phyloP scores from a whole-genome alignment of 2,113 vertebrate genomes.

The Notarius quadriscutis region DNA sequence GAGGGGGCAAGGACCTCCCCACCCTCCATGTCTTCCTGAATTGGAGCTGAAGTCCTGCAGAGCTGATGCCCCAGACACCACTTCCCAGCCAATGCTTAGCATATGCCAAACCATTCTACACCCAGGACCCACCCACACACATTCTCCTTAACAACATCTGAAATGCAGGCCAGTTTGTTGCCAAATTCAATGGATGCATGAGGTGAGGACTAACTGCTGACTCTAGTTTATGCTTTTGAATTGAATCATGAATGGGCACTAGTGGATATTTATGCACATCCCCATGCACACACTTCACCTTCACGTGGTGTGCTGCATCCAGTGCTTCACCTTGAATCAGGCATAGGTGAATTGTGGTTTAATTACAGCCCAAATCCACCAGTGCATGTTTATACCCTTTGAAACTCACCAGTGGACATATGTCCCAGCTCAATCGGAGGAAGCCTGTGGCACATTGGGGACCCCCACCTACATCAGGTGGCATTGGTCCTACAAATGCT shows the following conservation, averaged over 20 bases:
- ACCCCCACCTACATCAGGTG: not conserved
- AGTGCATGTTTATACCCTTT: not conserved
- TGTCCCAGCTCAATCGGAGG: not conserved
- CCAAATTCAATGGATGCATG: not conserved
- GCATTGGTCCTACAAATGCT: not conserved
- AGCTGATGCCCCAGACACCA: too few relatives aligned
- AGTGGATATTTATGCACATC: not conserved
- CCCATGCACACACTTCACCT: not conserved
- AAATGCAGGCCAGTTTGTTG: not conserved
- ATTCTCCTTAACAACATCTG: not conserved
- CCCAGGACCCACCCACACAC: not conserved
- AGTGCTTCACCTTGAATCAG: not conserved
- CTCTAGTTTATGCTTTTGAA: not conserved
- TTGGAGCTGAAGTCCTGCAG: too few relatives aligned
- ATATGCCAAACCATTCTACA: not conserved
- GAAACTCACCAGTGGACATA: not conserved
- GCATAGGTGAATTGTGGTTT: not conserved
- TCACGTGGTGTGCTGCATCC: not conserved
- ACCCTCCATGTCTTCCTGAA: not conserved
- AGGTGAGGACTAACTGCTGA: not conserved
- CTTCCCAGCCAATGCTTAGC: too few relatives aligned
- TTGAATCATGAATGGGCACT: not conserved
- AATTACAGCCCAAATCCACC: not conserved
- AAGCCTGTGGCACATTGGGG: not conserved
- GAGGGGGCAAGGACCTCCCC: too few relatives aligned